These are phyloP conservation scores for Sebastes aleutianus DNA, from an alignment of 2,797 vertebrate genomes.

Conservation along the genomic window DNA sequence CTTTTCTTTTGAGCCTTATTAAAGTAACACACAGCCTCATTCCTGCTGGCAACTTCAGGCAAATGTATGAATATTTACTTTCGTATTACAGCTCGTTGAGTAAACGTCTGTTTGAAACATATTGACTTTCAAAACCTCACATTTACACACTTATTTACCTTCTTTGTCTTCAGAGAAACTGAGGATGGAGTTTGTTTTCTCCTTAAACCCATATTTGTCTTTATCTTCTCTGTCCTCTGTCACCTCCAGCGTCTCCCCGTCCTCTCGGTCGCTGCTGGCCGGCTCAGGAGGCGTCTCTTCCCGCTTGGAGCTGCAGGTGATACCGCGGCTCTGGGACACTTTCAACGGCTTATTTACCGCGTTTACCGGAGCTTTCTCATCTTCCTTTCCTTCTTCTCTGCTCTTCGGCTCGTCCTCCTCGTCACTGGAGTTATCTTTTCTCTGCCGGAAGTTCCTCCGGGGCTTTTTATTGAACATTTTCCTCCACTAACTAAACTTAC, in stretches of 20 bases:
- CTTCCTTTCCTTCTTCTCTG: background rate
- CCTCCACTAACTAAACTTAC: background rate
- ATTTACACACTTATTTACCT: slow-evolving; percentile 52
- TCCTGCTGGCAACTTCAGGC: background rate
- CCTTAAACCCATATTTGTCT: slow-evolving; percentile 22
- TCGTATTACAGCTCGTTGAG: background rate
- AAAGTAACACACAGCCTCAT: background rate
- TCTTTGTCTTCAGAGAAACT: slow-evolving; percentile 81
- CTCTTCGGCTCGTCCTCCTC: slow-evolving; percentile 71
- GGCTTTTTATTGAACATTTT: slow-evolving; percentile 84
- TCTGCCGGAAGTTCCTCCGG: slow-evolving; percentile 80
- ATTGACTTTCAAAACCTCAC: background rate
- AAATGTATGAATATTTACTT: background rate
- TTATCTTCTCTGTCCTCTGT: slow-evolving; percentile 20
- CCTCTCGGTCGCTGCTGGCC: slow-evolving; percentile 54
- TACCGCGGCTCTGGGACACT: slow-evolving; percentile 63
- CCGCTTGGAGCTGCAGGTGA: slow-evolving; percentile 74
- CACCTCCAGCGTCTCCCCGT: slow-evolving; percentile 12
- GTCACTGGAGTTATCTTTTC: slow-evolving; percentile 80
- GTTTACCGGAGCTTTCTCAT: background rate
- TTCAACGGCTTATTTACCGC: slow-evolving; percentile 38
- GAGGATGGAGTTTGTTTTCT: slow-evolving; percentile 54
- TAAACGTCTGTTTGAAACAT: background rate
- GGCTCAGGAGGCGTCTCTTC: slow-evolving; percentile 45
- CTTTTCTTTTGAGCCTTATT: background rate